phyloP scores from a whole-genome alignment of 2,888 invertebrate species.

The Villa cingulata region DNA sequence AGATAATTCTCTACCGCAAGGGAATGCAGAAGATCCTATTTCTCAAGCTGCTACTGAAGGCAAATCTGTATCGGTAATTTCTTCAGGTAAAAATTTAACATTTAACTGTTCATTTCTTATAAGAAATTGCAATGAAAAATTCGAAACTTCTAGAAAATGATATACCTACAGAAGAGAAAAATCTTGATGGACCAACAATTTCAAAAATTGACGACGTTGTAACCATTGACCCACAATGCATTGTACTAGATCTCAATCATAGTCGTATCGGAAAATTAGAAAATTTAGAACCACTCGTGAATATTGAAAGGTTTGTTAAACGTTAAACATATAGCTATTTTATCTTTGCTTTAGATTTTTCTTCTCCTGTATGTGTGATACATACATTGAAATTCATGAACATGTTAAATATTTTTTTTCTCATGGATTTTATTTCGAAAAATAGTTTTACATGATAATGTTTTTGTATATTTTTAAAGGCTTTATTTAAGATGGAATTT shows the following conservation, averaged over 20 bases:
- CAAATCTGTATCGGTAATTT: neutral
- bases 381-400: no score
- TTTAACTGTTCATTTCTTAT: neutral
- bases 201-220: slow-evolving; percentile 30
- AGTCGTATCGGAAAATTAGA: slow-evolving; percentile 71
- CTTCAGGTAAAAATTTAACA: neutral
- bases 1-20: neutral
- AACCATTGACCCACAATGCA: slow-evolving; percentile 30
- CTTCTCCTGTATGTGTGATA: no score
- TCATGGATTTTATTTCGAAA: no score
- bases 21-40: neutral
- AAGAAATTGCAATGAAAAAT: neutral
- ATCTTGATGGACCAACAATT: slow-evolving; percentile 12
- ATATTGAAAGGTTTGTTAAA: slow-evolving; percentile 47
- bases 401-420: no score
- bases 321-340: neutral
- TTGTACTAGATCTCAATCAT: slow-evolving; percentile 73
- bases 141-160: neutral
- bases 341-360: no score
- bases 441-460: neutral
- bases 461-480: slow-evolving; percentile 24
- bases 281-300: slow-evolving; percentile 62
- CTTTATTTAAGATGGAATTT: slow-evolving; percentile 89
- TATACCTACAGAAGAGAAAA: neutral
- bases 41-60: neutral